A percentile compares a stretch with the other conserved stretches of the same genome.
phyloP scores from a whole-genome alignment of 1,140 invertebrate species.

The Tyrophagus putrescentiae region DNA sequence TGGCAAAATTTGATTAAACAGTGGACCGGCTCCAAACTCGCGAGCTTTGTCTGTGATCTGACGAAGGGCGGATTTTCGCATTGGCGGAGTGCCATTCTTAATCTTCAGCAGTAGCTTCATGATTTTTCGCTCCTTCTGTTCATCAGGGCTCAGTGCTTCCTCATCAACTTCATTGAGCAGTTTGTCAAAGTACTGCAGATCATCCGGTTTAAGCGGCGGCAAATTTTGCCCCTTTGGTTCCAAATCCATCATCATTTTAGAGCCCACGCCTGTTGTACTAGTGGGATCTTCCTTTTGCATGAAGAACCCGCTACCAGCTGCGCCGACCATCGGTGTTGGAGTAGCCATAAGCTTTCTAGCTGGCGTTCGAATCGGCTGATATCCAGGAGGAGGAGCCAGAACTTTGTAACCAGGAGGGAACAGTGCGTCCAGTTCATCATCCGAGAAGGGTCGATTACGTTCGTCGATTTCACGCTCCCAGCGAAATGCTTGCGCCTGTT shows the following conservation, averaged over 20 bases:
- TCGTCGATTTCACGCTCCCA: constrained; percentile 99
- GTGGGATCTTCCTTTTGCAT: constrained; percentile 52
- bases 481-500: constrained; percentile 93
- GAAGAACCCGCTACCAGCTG: constrained; percentile 59
- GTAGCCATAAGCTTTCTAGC: constrained; percentile 94
- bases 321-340: constrained; percentile 56
- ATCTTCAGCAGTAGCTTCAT: constrained; percentile 98
- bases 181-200: constrained; percentile 99
- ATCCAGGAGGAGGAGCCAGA: constrained; percentile 82
- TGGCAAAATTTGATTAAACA: constrained; percentile 98
- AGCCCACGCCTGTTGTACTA: constrained; percentile 41
- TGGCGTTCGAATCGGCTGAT: constrained; percentile 92
- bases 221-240: constrained; percentile 88
- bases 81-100: constrained; percentile 98
- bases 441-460: constrained; percentile 80
- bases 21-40: constrained; percentile 91
- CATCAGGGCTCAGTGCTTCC: constrained; percentile 81
- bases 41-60: constrained; percentile 98
- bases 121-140: constrained; percentile 95
- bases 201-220: constrained; percentile 97
- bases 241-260: constrained; percentile 77
- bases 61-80: constrained; percentile 90
- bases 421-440: constrained; percentile 92
- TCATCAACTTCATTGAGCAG: constrained; percentile 94
- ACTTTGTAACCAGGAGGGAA: constrained; percentile 98